Conservation (phyloP, 2,113 vertebrate genomes). For the Scytalopus superciliaris region DNA sequence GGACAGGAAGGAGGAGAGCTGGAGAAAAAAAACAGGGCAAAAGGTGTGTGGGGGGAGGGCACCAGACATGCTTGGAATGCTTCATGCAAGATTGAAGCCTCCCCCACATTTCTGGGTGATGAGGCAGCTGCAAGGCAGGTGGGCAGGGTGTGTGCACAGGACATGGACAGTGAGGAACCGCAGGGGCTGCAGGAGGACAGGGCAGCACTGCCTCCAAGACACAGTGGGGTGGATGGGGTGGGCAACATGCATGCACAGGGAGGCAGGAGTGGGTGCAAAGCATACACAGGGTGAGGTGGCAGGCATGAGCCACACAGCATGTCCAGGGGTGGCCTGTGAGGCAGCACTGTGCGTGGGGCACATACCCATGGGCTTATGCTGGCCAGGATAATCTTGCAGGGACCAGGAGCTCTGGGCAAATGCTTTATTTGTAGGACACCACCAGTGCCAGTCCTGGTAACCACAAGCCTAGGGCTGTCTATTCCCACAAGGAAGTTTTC, state of each 20-base stretch:
- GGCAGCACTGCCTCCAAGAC: accelerated
- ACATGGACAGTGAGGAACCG: accelerated
- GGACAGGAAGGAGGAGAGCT: background rate
- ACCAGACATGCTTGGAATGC: accelerated
- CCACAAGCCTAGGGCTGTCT: background rate
- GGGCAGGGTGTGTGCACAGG: background rate
- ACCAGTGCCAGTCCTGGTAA: background rate
- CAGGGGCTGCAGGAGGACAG: background rate
- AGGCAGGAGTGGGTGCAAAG: background rate
- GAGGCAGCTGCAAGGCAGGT: background rate
- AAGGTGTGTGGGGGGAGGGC: background rate
- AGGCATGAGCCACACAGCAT: accelerated
- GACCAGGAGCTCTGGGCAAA: background rate
- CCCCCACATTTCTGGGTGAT: background rate
- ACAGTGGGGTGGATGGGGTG: accelerated
- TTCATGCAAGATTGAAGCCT: background rate
- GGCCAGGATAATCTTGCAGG: background rate
- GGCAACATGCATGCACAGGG: accelerated
- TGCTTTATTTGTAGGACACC: background rate
- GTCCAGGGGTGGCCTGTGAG: background rate
- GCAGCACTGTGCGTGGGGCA: accelerated
- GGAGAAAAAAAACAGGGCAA: background rate
- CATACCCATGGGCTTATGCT: accelerated
- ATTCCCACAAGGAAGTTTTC: background rate
- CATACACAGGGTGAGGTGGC: accelerated